A percentile compares a stretch with the other conserved stretches of the same genome.
These are phyloP conservation scores for Cyclina sinensis DNA, from an alignment of 1,140 invertebrate genomes.

Conservation along the genomic window DNA sequence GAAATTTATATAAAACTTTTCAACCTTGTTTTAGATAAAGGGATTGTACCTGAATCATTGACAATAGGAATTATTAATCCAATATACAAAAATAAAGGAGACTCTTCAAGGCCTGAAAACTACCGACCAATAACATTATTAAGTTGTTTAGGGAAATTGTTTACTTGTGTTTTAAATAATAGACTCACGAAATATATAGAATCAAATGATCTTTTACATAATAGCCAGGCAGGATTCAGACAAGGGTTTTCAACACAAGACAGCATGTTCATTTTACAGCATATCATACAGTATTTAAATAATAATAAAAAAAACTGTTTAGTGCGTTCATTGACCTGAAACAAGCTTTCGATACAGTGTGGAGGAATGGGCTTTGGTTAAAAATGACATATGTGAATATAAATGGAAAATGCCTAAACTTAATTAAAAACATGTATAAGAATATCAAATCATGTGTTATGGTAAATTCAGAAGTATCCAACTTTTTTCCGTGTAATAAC, in stretches of 20 bases:
- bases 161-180: constrained; percentile 43
- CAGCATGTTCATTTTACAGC: constrained; percentile 61
- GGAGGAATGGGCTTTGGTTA: neutral
- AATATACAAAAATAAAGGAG: neutral
- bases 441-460: constrained; percentile 28
- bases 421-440: constrained; percentile 65
- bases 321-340: neutral
- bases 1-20: neutral
- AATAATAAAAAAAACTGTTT: neutral
- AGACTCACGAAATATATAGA: constrained; percentile 38
- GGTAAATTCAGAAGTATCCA: neutral
- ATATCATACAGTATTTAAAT: neutral
- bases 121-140: constrained; percentile 49
- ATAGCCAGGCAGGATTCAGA: constrained; percentile 58
- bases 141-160: constrained; percentile 64
- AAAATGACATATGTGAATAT: constrained; percentile 17
- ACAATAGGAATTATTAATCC: neutral
- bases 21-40: neutral
- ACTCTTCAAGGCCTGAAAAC: neutral
- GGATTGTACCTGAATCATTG: neutral
- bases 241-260: constrained; percentile 30
- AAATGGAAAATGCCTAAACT: constrained; percentile 54
- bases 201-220: neutral
- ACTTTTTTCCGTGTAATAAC: constrained; percentile 42
- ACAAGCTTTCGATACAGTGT: neutral